Evolutionary conservation across 2,888 invertebrate genomes (phyloP).

Genomic region (Heliconius cydno): DNA sequence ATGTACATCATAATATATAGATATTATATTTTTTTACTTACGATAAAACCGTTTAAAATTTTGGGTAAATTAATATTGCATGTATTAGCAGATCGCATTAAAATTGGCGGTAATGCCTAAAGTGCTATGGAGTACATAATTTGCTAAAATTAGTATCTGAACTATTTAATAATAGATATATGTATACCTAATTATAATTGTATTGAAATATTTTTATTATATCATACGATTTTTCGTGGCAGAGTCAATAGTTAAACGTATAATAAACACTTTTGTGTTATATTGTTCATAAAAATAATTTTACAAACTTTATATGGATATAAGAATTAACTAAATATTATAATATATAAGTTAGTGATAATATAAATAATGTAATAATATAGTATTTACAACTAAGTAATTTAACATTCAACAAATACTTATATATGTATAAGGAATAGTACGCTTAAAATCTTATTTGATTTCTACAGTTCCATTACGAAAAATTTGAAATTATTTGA

Average conservation of each 20-base stretch:
- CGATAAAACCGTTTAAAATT: background rate
- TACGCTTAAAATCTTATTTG: constrained; percentile 2
- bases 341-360: background rate
- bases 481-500: constrained; percentile 5
- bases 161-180: background rate
- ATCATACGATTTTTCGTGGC: constrained; percentile 10
- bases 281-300: constrained; percentile 4
- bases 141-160: background rate
- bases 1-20: background rate
- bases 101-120: background rate
- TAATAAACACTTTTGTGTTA: constrained; percentile 20
- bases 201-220: background rate
- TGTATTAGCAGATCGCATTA: background rate
- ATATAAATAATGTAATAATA: background rate
- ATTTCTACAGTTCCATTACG: constrained; percentile 11
- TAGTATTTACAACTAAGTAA: constrained; percentile 10
- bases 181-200: background rate
- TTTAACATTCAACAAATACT: background rate
- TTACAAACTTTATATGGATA: constrained; percentile 2
- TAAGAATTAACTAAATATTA: background rate
- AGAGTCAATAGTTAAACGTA: constrained; percentile 14
- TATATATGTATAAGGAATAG: background rate
- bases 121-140: background rate
- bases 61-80: background rate
- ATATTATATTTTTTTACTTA: background rate